Percentiles rank a stretch among this genome's conserved stretches.
Evolutionary conservation across 2,113 vertebrate species (phyloP).

Genomic region (Terrapene triunguis): DNA sequence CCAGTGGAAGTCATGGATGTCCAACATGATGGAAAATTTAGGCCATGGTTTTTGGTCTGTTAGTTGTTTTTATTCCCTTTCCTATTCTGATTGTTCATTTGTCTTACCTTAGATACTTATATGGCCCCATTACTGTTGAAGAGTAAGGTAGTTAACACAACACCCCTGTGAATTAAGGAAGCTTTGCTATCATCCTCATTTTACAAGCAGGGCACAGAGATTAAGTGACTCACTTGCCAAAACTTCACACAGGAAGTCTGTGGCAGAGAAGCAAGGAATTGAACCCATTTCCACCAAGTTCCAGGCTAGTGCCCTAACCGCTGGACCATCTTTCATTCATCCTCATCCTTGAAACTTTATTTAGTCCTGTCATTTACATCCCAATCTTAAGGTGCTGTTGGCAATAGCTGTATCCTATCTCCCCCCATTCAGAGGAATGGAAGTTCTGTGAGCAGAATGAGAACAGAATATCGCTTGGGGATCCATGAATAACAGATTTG

Average conservation of each 20-base stretch:
- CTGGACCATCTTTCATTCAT: slow-evolving; percentile 6
- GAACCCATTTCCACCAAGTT: not conserved
- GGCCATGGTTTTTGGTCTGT: not conserved
- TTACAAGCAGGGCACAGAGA: not conserved
- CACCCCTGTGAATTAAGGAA: too few species aligned
- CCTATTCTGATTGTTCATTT: not conserved
- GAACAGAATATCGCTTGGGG: not conserved
- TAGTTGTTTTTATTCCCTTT: not conserved
- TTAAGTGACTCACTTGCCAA: slow-evolving; percentile 5
- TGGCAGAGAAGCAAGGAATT: slow-evolving; percentile 13
- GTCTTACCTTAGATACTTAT: not conserved
- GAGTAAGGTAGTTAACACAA: too few species aligned
- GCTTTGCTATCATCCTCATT: not conserved
- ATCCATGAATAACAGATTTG: not conserved
- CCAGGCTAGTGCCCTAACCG: slow-evolving; percentile 22
- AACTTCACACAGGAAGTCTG: slow-evolving; percentile 28
- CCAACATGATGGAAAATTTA: not conserved
- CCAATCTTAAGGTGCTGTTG: not conserved
- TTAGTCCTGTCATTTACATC: slow-evolving; percentile 25
- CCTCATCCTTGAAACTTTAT: not conserved
- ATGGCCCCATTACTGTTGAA: too few species aligned
- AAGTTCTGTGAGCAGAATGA: slow-evolving; percentile 28
- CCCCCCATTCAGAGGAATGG: not conserved
- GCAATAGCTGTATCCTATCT: not conserved
- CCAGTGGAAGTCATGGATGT: not conserved